Conservation (phyloP, 2,888 invertebrate species). For the Drosophila putrida region DNA sequence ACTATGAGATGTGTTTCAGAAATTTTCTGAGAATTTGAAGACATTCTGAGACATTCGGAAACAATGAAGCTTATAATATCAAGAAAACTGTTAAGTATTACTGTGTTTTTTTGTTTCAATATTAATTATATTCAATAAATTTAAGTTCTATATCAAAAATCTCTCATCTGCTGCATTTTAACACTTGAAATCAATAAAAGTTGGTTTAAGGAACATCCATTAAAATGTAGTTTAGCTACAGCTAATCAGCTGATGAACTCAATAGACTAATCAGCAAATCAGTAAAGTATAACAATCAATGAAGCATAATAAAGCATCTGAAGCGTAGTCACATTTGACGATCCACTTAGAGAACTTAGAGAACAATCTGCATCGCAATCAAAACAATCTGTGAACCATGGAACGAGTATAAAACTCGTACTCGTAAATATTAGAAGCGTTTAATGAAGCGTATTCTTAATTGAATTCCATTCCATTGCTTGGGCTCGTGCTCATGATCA, state of each 20-base stretch:
- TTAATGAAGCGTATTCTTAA: conserved; percentile 55
- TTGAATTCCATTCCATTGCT: conserved; percentile 36
- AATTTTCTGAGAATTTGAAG: no score
- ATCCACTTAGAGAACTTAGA: conserved; percentile 14
- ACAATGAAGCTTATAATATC: no score
- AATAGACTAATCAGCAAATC: neutral
- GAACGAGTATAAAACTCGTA: conserved; percentile 9
- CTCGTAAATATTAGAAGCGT: conserved; percentile 33
- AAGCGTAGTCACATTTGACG: conserved; percentile 18
- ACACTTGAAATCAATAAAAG: no score
- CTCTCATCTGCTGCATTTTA: no score
- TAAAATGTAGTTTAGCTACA: no score
- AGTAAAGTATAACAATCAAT: neutral
- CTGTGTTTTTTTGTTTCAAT: no score
- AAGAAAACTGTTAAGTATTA: no score
- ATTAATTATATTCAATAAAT: no score
- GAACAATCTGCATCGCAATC: conserved; percentile 30
- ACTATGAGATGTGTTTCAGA: neutral
- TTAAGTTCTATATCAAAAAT: no score
- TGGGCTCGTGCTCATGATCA: conserved; percentile 6
- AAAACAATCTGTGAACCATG: conserved; percentile 48
- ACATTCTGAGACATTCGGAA: no score
- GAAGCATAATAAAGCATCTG: conserved; percentile 28
- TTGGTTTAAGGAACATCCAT: no score
- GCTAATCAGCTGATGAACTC: conserved; percentile 6